Percentiles rank a stretch among this genome's conserved stretches.
These are phyloP conservation scores for Hyperopisus bebe DNA, from an alignment of 2,113 vertebrate species.

Conservation along the genomic window DNA sequence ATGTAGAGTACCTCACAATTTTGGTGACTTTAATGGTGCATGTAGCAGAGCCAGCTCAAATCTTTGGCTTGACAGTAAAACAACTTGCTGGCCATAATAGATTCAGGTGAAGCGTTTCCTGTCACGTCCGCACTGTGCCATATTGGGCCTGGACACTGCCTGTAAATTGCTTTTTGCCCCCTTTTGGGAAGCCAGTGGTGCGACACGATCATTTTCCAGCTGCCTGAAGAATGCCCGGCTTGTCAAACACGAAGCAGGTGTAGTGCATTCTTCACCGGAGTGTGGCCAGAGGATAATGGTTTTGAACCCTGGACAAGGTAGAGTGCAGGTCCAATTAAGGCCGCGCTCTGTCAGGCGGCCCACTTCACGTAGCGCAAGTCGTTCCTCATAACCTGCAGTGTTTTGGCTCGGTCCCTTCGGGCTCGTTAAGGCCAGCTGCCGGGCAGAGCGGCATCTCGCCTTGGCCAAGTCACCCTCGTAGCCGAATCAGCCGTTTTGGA, in stretches of 20 bases:
- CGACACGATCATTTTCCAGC: not conserved
- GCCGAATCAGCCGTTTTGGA: not conserved
- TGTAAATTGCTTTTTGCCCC: not conserved
- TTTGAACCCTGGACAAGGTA: not conserved
- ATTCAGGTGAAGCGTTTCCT: not conserved
- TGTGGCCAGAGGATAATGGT: not conserved
- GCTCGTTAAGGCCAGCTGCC: not conserved
- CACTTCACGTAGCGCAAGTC: not conserved
- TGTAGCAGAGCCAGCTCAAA: not conserved
- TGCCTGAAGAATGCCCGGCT: not conserved
- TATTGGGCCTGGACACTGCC: not conserved
- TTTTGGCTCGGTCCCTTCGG: not conserved
- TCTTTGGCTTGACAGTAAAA: not conserved
- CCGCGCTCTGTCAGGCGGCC: not conserved
- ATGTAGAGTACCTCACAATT: not conserved
- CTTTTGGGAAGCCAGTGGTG: not conserved
- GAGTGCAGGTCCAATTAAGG: not conserved
- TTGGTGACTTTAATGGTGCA: not conserved
- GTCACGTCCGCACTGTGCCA: not conserved
- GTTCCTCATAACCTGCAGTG: not conserved
- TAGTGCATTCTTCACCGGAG: not conserved
- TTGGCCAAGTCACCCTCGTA: not conserved
- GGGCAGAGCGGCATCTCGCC: not conserved
- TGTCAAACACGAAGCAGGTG: not conserved
- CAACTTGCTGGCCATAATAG: not conserved